These are phyloP conservation scores for Hydrocynus forskahlii DNA, from an alignment of 2,797 vertebrate species.

Conservation along the genomic window DNA sequence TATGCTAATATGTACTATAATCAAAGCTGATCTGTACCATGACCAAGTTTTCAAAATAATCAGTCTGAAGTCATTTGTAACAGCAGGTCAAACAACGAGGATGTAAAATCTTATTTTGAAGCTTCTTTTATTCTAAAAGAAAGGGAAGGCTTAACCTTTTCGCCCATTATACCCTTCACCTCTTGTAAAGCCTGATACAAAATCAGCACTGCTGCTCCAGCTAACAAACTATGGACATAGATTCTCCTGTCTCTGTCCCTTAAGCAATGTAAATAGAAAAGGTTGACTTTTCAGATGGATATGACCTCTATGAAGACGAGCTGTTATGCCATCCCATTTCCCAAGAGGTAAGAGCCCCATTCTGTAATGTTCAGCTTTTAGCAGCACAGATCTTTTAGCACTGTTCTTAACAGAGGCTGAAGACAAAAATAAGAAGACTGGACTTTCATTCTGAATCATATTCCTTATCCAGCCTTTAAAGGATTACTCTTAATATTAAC, in stretches of 20 bases:
- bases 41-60: too few species aligned
- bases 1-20: too few species aligned
- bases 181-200: not conserved
- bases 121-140: too few species aligned
- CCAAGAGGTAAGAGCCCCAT: not conserved
- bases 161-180: too few species aligned
- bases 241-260: not conserved
- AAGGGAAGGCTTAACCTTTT: too few species aligned
- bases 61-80: too few species aligned
- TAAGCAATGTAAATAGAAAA: not conserved
- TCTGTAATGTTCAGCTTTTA: constrained; percentile 15
- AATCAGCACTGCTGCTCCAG: not conserved
- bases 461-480: not conserved
- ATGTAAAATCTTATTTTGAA: too few species aligned
- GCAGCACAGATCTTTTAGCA: not conserved
- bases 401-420: not conserved
- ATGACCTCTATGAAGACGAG: not conserved
- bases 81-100: too few species aligned
- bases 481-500: not conserved
- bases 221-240: not conserved
- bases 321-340: not conserved
- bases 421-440: not conserved
- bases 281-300: constrained; percentile 3
- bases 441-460: not conserved
- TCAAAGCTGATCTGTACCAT: too few species aligned